These are phyloP conservation scores for Macropus fuliginosus DNA, from an alignment of 2,797 vertebrate genomes.

Conservation along the genomic window DNA sequence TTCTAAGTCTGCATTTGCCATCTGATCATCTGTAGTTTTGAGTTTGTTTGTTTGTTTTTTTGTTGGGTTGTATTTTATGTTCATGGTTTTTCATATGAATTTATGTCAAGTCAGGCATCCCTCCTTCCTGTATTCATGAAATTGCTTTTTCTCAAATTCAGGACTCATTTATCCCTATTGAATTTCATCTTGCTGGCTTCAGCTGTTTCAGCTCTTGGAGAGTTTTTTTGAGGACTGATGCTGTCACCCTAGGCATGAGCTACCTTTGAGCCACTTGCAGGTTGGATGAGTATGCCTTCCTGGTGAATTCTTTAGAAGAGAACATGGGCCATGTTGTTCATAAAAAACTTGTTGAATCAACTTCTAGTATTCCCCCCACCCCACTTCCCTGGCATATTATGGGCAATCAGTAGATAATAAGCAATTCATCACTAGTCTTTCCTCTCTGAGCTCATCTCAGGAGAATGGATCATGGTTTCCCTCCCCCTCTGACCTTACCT, in stretches of 20 bases:
- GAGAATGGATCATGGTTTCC: not conserved
- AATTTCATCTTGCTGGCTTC: not conserved
- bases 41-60: not conserved
- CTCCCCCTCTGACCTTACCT: conserved; percentile 81
- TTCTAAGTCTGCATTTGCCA: not conserved
- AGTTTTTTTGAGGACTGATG: not conserved
- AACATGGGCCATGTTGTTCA: not conserved
- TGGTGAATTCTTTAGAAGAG: not conserved
- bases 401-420: not conserved
- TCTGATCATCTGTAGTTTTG: not conserved
- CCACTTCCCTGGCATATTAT: not conserved
- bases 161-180: not conserved
- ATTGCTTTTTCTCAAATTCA: not conserved
- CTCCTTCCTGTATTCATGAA: not conserved
- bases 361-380: not conserved
- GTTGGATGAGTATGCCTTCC: not conserved
- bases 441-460: not conserved
- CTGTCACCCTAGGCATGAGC: not conserved
- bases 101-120: not conserved
- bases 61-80: not conserved
- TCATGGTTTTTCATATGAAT: not conserved
- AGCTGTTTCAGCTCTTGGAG: not conserved
- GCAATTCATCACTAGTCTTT: accelerated
- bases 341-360: accelerated
- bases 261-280: not conserved